These are phyloP conservation scores for Argynnis bischoffii DNA, from an alignment of 2,888 invertebrate genomes.

Conservation along the genomic window DNA sequence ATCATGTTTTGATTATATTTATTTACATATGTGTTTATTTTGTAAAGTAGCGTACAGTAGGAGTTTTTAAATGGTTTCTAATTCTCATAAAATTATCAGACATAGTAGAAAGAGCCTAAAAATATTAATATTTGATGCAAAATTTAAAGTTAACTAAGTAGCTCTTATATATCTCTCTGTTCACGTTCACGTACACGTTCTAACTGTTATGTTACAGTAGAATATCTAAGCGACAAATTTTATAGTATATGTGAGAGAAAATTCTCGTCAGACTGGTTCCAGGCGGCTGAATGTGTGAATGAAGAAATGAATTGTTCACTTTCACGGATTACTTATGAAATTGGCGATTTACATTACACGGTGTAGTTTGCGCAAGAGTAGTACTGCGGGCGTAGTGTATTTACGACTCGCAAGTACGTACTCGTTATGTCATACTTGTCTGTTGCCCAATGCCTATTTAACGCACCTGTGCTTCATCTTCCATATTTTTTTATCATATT, in stretches of 20 bases:
- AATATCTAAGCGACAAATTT: constrained; percentile 17
- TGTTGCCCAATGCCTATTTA: constrained; percentile 42
- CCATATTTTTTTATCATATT: neutral
- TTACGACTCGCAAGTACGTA: constrained; percentile 6
- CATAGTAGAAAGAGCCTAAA: no score
- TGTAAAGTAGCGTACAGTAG: no score
- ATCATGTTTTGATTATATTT: no score
- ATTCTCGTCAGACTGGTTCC: constrained; percentile 51
- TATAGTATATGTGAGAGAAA: constrained; percentile 19
- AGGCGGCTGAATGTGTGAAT: constrained; percentile 49
- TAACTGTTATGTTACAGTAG: constrained; percentile 2
- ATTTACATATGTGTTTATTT: no score
- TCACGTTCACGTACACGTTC: no score
- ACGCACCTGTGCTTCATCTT: constrained; percentile 40
- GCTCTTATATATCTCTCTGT: no score
- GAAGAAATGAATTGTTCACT: constrained; percentile 65
- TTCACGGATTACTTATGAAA: constrained; percentile 76
- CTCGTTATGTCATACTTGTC: constrained; percentile 41
- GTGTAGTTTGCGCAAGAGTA: constrained; percentile 51
- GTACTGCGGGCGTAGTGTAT: constrained; percentile 18
- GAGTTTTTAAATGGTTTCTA: no score
- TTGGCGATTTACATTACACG: constrained; percentile 68
- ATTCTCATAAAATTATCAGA: no score
- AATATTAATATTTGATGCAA: no score
- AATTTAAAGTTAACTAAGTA: no score